Evolutionary conservation across 2,113 vertebrate genomes (phyloP).

Genomic region (Malurus cyaneus): DNA sequence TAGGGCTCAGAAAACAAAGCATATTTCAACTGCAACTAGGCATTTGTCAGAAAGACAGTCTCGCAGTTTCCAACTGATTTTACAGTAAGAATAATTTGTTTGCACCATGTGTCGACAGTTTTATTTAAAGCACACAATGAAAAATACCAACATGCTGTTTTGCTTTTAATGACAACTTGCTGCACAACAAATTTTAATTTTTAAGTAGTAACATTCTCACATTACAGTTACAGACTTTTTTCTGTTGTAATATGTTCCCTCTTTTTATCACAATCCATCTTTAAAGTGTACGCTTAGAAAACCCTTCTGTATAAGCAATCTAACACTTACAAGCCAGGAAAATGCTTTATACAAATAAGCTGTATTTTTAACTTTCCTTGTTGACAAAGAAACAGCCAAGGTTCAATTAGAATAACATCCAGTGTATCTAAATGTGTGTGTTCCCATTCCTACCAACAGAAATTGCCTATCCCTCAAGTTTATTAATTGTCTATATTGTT

Average conservation of each 20-base stretch:
- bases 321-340: background rate
- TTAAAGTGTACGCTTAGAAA: slow-evolving; percentile 3
- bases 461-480: background rate
- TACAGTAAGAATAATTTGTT: background rate
- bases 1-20: slow-evolving; percentile 24
- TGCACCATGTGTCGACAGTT: background rate
- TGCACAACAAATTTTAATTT: background rate
- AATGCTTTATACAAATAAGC: background rate
- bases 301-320: background rate
- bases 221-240: background rate
- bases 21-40: background rate
- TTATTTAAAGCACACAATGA: slow-evolving; percentile 32
- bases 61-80: background rate
- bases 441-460: slow-evolving; percentile 33
- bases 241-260: slow-evolving; percentile 48
- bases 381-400: background rate
- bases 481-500: background rate
- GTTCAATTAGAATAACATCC: background rate
- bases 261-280: slow-evolving; percentile 33
- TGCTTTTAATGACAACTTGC: background rate
- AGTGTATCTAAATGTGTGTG: background rate
- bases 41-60: background rate
- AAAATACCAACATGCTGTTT: slow-evolving; percentile 9
- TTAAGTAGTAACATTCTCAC: slow-evolving; percentile 17
- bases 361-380: background rate